These are phyloP conservation scores for Popillia japonica DNA, from an alignment of 1,140 invertebrate genomes.

Conservation along the genomic window DNA sequence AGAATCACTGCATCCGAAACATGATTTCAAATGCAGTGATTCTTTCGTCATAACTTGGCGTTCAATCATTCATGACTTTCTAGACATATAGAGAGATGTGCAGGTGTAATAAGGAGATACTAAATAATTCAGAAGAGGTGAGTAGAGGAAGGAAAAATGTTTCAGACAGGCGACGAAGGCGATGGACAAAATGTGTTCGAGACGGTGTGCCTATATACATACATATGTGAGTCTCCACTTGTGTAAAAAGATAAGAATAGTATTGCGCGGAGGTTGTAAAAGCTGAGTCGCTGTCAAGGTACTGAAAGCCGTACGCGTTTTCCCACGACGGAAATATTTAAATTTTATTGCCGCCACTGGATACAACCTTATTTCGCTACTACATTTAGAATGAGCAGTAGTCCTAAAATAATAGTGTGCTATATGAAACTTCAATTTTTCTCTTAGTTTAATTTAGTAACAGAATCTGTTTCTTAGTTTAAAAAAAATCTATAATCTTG, in stretches of 20 bases:
- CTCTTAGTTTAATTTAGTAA: no score
- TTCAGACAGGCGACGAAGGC: not conserved
- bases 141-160: not conserved
- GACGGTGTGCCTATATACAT: not conserved
- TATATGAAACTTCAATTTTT: no score
- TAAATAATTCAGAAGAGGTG: constrained; percentile 22
- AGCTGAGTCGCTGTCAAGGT: not conserved
- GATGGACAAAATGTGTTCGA: not conserved
- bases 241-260: not conserved
- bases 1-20: constrained; percentile 26
- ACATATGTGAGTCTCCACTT: not conserved
- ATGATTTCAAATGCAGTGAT: no score
- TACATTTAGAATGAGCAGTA: no score
- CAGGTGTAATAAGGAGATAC: constrained; percentile 26
- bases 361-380: not conserved
- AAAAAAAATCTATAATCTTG: no score
- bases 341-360: constrained; percentile 5
- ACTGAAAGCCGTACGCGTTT: not conserved
- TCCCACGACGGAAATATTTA: constrained; percentile 21
- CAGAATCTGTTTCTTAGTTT: no score
- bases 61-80: constrained; percentile 29
- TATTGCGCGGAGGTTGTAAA: not conserved
- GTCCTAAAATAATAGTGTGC: no score
- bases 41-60: not conserved
- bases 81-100: not conserved